phyloP scores from a whole-genome alignment of 2,797 vertebrate species.

The Paguma larvata region DNA sequence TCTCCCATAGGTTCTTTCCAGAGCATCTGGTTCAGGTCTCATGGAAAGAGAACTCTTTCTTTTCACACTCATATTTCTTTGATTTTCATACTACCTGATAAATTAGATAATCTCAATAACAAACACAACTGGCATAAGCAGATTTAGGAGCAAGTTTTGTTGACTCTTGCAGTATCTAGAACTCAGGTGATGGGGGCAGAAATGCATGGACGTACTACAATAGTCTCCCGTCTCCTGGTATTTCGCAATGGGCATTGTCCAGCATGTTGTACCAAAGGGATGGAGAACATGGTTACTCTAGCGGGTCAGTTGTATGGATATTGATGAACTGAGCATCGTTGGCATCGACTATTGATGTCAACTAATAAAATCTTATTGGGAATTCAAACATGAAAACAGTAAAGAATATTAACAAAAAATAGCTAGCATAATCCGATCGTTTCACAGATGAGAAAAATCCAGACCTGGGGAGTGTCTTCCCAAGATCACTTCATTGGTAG shows the following conservation, averaged over 20 bases:
- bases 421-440: background rate
- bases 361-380: slow-evolving; percentile 24
- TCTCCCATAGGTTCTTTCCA: background rate
- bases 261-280: background rate
- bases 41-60: background rate
- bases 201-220: background rate
- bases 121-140: slow-evolving; percentile 24
- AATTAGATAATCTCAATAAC: slow-evolving; percentile 1
- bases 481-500: background rate
- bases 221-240: background rate
- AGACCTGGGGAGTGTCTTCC: background rate
- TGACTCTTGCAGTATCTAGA: slow-evolving; percentile 22
- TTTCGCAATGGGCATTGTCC: background rate
- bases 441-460: slow-evolving; percentile 29
- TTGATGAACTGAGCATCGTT: background rate
- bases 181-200: background rate
- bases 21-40: slow-evolving; percentile 46
- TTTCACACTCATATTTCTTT: slow-evolving; percentile 16
- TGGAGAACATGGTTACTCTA: background rate
- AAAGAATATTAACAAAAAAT: slow-evolving; percentile 15
- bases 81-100: slow-evolving; percentile 33
- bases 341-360: background rate
- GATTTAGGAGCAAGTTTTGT: background rate
- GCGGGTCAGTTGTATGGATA: background rate
- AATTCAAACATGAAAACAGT: background rate